Base-by-base conservation (phyloP, 2,113 vertebrate genomes). In the Alectura lathami region DNA sequence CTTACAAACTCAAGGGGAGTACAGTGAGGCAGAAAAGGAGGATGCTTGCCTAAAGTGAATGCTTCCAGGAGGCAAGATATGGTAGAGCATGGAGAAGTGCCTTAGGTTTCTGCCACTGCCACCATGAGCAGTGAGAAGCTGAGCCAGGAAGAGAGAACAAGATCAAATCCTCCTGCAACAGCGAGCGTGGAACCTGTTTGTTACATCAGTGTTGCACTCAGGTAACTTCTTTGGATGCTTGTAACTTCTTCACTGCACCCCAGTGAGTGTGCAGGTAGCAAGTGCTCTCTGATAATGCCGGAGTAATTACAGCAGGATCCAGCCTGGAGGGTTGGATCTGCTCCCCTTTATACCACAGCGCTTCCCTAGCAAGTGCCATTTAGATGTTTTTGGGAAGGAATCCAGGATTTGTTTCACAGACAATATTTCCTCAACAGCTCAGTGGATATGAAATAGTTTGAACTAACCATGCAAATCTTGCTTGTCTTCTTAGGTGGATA, bases 351-450 rank as follows among this genome's bases (percentile, higher is more conserved):
- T 22, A 29, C 20, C 13, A 11, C 29, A 54, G 56, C 84, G 8
- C 92, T 94, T 91, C 73, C 42, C 60, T n/a, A 59, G 40, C 66
- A 85, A 89, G 87, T 91, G 86, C 77, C 80, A 64, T 92, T 90
- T 84, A 84, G 73, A 83, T 60, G 56, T 36, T 64, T 92, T 95
- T 54, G 70, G 93, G 95, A 94, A 89, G 62, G 75, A 94, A 93
- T 84, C 82, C 93, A 94, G 78, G 59, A 66, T 92, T 91, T 92
- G 63, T 92, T 91, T 91, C 89, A 83, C 87, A 87, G 84, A 66
- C 91, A 76, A 57, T 75, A 78, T 94, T 97, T 97, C 95, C 92
- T 85, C 83, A 93, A 91, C 86, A 96, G 70, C 89, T 94, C 93
- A 76, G 77, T 83, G 89, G 92, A 79, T 94, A 75, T 83, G 92